Conservation (phyloP, 1,140 invertebrate species). For the Megalopta genalis region DNA sequence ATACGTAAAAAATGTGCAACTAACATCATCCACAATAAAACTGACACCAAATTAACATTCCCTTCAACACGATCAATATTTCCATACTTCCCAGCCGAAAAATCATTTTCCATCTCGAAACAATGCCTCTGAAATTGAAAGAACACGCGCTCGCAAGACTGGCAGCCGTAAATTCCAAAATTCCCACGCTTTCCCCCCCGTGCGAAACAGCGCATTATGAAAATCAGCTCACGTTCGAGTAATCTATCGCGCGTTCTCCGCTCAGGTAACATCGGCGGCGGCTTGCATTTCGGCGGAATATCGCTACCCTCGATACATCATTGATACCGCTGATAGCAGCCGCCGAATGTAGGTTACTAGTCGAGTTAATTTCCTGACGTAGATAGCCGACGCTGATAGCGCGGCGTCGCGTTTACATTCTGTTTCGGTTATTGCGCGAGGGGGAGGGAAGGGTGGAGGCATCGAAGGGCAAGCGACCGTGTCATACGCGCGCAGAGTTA, state of each 20-base stretch:
- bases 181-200: background rate
- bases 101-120: too few relatives aligned
- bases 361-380: conserved; percentile 59
- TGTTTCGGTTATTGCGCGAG: conserved; percentile 39
- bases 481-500: conserved; percentile 32
- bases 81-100: too few relatives aligned
- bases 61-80: too few relatives aligned
- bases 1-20: too few relatives aligned
- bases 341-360: conserved; percentile 50
- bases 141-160: too few relatives aligned
- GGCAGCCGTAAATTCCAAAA: too few relatives aligned
- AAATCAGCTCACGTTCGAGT: background rate
- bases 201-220: background rate
- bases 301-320: conserved; percentile 7
- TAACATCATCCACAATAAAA: too few relatives aligned
- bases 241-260: background rate
- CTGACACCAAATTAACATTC: too few relatives aligned
- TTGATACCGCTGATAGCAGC: conserved; percentile 11
- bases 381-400: conserved; percentile 43
- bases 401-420: conserved; percentile 38
- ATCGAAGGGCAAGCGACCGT: conserved; percentile 34
- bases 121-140: too few relatives aligned
- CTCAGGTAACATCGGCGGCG: background rate
- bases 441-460: conserved; percentile 47
- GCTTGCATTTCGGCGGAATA: background rate